Evolutionary conservation across 1,140 invertebrate species (phyloP), one percentile per base, ranked within the genome.

Genomic region (Carcinoscorpius rotundicauda): DNA sequence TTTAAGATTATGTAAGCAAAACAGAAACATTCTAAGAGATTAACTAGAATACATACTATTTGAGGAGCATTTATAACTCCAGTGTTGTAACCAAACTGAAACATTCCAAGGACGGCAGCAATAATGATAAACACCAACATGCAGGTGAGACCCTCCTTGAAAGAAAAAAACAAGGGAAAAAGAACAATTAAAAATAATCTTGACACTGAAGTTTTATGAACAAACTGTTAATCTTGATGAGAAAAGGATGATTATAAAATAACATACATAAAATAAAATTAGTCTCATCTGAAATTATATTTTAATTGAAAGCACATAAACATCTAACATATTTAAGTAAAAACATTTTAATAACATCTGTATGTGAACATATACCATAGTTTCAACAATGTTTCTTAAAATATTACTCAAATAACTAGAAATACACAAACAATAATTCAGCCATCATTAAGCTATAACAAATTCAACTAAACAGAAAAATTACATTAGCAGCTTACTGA

Each of bases 61-160:
- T 93, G 86, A 57, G 96, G 95, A 63, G 93, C 89, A 80, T 98
- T 98, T 75, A 98, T 94, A 67, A 97, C 94, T 68, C 94, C 94
- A 4, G 93, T 98, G 78, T 98, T 97, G 82, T 95, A 98, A 71
- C 95, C 96, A 79, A 98, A 97, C 78, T 98, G 93, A 72, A 98
- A 84, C 87, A 98, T 98, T 29, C 96, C 89, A 69, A 97, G 84
- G 68, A 95, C 92, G 62, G 93, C 91, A 64, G 93, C 85, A 72
- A 90, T 84, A 77, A 96, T 93, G 70, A 92, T 86, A 78, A 93
- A 93, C 69, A 88, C 86, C 73, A 97, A 83, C 77, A 90, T 88
- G 73, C 88, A 86, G 64, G 93, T 97, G 71, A 94, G 81, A 66
- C 89, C 88, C 89, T 92, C 29, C 29, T 29, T 29, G 29, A 81